Base-by-base conservation (phyloP, 2,888 invertebrate genomes). In the Cheilosia urbana region DNA sequence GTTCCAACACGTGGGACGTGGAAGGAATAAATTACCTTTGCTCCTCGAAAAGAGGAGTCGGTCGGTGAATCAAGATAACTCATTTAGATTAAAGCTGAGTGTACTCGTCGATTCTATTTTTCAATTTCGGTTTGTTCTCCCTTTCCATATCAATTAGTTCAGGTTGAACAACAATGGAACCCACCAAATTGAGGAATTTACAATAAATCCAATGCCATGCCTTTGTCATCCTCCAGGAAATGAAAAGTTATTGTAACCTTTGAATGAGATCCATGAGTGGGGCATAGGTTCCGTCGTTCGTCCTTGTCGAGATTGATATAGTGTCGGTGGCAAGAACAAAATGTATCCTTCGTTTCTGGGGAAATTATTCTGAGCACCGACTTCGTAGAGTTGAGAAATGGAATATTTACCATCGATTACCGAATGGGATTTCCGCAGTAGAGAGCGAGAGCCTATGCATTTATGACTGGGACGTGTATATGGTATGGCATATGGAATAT, bases 91-190 rank as follows among this genome's bases (percentile, higher is more conserved):
- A 51, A 65, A 19, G 51, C 40, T 40, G 7, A 37, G 15, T 19
- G 19, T 9, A 19, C n/a, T n/a, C n/a, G n/a, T 15, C 19, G 4
- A 65, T 19, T 30, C 4, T 4, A 42, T 30, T 63, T 47, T 47
- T 27, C 47, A n/a, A 34, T 30, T 60, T 15, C 21, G 3, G 37
- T 13, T 30, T 30, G 4, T 37, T 11, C 11, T 37, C 13, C 37
- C 37, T 37, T 37, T 37, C 13, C 13, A 37, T 37, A 66, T 53
- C 37, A 51, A 66, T 66, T 53, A 53, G 40, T 53, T 49, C 15
- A 37, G 21, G n/a, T 6, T 15, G 7, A 51, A 65, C 42, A 24
- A 21, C 13, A 19, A 3, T 21, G 13, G 9, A 1, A 1, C 4
- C 27, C 57, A 19, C 15, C 19, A 40, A 13, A 17, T 7, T 30